phyloP scores from a whole-genome alignment of 2,888 invertebrate genomes.

The Trachelus troglodyta region DNA sequence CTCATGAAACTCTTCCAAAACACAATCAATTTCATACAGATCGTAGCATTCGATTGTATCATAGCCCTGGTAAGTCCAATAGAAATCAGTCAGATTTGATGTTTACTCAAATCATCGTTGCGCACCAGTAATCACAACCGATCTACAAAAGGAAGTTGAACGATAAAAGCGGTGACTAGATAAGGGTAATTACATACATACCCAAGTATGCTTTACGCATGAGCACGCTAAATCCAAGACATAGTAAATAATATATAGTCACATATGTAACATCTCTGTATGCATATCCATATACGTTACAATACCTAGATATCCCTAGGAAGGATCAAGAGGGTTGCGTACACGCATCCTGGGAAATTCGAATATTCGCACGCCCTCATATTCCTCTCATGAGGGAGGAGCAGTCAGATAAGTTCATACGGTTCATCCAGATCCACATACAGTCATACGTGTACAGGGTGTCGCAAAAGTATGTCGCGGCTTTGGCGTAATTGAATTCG shows the following conservation, averaged over 20 bases:
- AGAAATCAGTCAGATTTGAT: not conserved
- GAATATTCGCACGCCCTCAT: not conserved
- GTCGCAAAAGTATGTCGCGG: constrained; percentile 2
- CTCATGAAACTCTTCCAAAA: not conserved
- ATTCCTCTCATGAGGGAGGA: not conserved
- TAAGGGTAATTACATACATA: not conserved
- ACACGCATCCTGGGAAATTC: not conserved
- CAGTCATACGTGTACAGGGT: constrained; percentile 1
- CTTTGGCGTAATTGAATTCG: constrained; percentile 44
- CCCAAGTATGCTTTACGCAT: no score
- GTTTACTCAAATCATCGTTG: not conserved
- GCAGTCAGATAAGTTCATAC: not conserved
- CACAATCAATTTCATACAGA: not conserved
- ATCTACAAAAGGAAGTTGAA: not conserved
- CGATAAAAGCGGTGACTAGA: not conserved
- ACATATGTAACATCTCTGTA: not conserved
- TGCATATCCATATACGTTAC: not conserved
- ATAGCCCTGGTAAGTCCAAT: not conserved
- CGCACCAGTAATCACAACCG: not conserved
- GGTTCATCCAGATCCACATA: not conserved
- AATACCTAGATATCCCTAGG: not conserved
- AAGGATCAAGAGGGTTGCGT: not conserved
- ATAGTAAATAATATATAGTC: not conserved
- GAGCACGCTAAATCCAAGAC: not conserved
- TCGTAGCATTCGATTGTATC: not conserved